Evolutionary conservation across 2,888 invertebrate genomes (phyloP).

Genomic region (Hipparchia sbordonii): DNA sequence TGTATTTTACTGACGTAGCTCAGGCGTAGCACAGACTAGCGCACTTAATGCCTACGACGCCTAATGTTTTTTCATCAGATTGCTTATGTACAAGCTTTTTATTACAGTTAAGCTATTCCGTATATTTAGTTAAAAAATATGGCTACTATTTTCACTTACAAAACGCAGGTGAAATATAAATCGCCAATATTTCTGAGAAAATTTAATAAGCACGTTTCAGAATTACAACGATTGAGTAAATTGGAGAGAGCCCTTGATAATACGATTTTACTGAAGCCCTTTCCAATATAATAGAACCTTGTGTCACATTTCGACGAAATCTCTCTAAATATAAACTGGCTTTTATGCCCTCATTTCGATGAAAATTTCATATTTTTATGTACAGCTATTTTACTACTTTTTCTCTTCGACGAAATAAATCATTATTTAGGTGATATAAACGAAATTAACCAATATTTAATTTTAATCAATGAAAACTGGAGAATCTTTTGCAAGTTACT

Average conservation of each 20-base stretch:
- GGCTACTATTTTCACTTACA: neutral
- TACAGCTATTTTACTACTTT: neutral
- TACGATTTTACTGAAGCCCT: slow-evolving; percentile 4
- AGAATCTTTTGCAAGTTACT: too few relatives aligned
- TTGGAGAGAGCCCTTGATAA: slow-evolving; percentile 1
- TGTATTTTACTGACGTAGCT: neutral
- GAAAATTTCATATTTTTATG: neutral
- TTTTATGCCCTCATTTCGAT: neutral
- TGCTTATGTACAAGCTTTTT: too few relatives aligned
- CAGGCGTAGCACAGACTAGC: neutral
- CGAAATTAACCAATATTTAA: too few relatives aligned
- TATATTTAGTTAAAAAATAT: neutral
- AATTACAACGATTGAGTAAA: slow-evolving; percentile 7
- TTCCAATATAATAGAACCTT: slow-evolving; percentile 15
- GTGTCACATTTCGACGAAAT: slow-evolving; percentile 1
- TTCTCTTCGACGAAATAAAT: too few relatives aligned
- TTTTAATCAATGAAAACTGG: too few relatives aligned
- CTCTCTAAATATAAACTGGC: neutral
- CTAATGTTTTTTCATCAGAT: too few relatives aligned
- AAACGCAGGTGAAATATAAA: neutral
- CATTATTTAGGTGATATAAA: too few relatives aligned
- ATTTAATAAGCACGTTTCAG: slow-evolving; percentile 13
- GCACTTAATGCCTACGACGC: neutral
- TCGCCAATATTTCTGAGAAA: neutral
- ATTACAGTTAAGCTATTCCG: neutral